These are phyloP conservation scores for Aptenodytes patagonicus DNA, from an alignment of 2,113 vertebrate genomes.

Conservation along the genomic window DNA sequence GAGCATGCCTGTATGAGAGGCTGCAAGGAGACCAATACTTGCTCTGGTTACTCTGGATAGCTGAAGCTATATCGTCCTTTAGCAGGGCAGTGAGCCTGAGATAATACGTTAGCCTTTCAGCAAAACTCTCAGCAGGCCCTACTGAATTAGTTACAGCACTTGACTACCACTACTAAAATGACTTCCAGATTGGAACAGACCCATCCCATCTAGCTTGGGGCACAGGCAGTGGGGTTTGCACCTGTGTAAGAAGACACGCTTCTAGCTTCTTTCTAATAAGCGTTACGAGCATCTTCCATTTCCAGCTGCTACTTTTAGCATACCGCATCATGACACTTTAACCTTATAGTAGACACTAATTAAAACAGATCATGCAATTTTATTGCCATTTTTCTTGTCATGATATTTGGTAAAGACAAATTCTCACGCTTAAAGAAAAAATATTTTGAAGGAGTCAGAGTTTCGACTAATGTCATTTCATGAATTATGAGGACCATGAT, in stretches of 20 bases:
- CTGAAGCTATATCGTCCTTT: background rate
- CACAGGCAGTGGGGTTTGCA: background rate
- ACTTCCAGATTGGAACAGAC: background rate
- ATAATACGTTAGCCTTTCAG: background rate
- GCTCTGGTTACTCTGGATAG: background rate
- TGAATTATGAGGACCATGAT: background rate
- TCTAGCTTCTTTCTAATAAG: background rate
- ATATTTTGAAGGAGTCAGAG: background rate
- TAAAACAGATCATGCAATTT: background rate
- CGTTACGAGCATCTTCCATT: background rate
- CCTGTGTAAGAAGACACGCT: background rate
- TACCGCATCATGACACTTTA: background rate
- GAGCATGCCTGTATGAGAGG: background rate
- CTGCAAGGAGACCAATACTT: background rate
- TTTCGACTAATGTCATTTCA: background rate
- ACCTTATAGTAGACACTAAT: background rate
- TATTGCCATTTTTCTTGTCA: background rate
- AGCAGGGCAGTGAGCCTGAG: background rate
- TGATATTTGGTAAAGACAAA: background rate
- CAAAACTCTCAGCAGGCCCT: background rate
- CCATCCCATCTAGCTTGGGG: background rate
- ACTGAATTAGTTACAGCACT: background rate
- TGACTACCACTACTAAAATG: background rate
- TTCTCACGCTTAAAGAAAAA: background rate
- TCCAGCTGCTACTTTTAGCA: background rate